phyloP scores from a whole-genome alignment of 2,797 vertebrate species.

The Thalassophryne amazonica region DNA sequence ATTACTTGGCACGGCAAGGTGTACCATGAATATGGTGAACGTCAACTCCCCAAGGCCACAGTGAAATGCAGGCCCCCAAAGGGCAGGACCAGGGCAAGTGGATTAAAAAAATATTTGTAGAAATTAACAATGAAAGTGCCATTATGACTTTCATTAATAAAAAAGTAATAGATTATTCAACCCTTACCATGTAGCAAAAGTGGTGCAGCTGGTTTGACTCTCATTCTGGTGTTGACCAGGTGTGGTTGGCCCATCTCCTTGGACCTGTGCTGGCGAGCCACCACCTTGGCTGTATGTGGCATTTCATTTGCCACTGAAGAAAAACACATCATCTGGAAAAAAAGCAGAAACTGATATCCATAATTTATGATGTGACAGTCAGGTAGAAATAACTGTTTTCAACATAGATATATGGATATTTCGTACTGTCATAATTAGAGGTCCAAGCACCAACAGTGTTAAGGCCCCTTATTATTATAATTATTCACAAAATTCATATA shows the following conservation, averaged over 20 bases:
- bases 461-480: no score
- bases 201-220: conserved; percentile 83
- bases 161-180: no score
- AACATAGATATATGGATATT: not conserved
- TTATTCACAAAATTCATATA: no score
- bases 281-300: conserved; percentile 82
- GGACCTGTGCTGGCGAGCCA: conserved; percentile 87
- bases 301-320: conserved; percentile 81
- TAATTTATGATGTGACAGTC: not conserved
- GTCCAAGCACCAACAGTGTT: no score
- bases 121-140: no score
- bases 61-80: no score
- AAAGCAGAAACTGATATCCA: not conserved
- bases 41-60: no score
- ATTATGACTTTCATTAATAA: no score
- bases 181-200: conserved; percentile 83
- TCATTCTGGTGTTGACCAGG: conserved; percentile 93
- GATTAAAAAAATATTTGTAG: no score
- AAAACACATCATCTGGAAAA: conserved; percentile 76
- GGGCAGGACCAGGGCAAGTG: no score
- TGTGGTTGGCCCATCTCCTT: conserved; percentile 84
- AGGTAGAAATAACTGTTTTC: not conserved
- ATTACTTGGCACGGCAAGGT: no score
- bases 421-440: not conserved
- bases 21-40: no score